Percentiles rank a stretch among this genome's conserved stretches.
Conservation (phyloP, 2,888 invertebrate genomes). For the Nomada fucata region DNA sequence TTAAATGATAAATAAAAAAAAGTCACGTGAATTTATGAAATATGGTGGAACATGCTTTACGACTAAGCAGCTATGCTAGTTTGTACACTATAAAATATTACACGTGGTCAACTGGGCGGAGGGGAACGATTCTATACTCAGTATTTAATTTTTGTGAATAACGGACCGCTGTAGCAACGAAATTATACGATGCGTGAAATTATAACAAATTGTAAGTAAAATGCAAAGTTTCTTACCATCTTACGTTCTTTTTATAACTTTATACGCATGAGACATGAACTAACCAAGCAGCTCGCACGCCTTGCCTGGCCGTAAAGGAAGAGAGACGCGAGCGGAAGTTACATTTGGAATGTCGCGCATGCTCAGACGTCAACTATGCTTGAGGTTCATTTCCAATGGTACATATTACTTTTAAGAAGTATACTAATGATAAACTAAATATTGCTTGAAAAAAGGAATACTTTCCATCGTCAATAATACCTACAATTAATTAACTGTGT, state of each 20-base stretch:
- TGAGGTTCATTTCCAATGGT: slow-evolving; percentile 9
- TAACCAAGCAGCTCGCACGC: slow-evolving; percentile 75
- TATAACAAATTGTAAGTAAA: slow-evolving; percentile 21
- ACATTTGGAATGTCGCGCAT: slow-evolving; percentile 61
- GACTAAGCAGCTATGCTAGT: not conserved
- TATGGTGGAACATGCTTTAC: not conserved
- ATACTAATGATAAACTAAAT: not conserved
- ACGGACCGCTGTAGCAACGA: not conserved
- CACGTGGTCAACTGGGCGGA: slow-evolving; percentile 63
- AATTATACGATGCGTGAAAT: not conserved
- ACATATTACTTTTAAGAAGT: not conserved
- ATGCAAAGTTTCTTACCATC: slow-evolving; percentile 76
- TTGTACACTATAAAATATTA: slow-evolving; percentile 1
- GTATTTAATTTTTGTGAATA: not conserved
- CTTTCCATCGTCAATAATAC: not conserved
- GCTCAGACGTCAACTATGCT: slow-evolving; percentile 28
- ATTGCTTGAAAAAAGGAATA: not conserved
- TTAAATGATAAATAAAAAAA: not conserved
- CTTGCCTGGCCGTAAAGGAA: slow-evolving; percentile 78
- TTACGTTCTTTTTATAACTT: slow-evolving; percentile 73
- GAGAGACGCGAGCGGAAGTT: slow-evolving; percentile 75
- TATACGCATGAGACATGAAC: slow-evolving; percentile 74
- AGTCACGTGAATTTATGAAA: not conserved
- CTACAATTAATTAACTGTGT: not conserved
- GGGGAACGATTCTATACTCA: not conserved